Conservation (phyloP, 2,113 vertebrate species). For the Scolopax mira region DNA sequence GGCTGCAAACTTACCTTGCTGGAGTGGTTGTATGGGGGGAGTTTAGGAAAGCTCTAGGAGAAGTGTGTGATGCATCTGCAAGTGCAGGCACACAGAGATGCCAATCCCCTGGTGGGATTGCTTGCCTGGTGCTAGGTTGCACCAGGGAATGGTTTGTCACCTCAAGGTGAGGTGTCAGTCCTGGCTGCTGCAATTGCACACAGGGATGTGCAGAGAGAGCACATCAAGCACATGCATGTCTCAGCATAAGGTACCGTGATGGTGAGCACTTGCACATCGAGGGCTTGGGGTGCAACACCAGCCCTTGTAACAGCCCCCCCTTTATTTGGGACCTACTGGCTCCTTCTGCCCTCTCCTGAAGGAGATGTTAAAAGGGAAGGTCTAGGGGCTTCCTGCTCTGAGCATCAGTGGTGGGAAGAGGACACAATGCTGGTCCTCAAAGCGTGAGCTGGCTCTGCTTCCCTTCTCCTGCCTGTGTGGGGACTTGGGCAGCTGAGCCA, state of each 20-base stretch:
- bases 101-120: background rate
- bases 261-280: background rate
- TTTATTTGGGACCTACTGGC: background rate
- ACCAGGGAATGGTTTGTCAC: background rate
- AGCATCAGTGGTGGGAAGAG: background rate
- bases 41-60: background rate
- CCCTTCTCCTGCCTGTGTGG: background rate
- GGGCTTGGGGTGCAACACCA: background rate
- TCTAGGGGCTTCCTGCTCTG: background rate
- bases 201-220: background rate
- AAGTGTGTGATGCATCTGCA: background rate
- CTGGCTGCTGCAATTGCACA: background rate
- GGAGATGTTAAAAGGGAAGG: background rate
- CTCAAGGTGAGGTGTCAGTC: too few relatives aligned
- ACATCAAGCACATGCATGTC: accelerated
- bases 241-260: accelerated
- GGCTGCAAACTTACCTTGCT: background rate
- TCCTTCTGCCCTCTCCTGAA: background rate
- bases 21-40: background rate
- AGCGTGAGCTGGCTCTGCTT: background rate
- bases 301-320: background rate
- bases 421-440: accelerated
- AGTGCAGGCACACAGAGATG: background rate
- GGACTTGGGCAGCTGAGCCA: background rate
- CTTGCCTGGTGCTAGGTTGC: background rate